Evolutionary conservation across 1,140 invertebrate species (phyloP).

Genomic region (Microplitis mediator): DNA sequence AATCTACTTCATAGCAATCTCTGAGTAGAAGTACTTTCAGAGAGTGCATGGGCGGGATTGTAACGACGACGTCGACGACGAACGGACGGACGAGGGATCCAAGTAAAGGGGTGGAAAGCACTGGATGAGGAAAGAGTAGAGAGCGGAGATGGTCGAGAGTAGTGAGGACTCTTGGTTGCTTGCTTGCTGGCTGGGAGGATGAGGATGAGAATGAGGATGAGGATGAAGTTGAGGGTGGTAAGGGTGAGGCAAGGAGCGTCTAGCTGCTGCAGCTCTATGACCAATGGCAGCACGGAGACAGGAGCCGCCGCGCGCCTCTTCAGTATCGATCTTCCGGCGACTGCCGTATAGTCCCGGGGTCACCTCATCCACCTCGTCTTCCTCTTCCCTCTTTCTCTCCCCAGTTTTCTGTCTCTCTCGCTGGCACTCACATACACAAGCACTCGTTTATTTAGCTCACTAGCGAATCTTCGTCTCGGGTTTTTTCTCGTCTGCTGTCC

Average conservation of each 20-base stretch:
- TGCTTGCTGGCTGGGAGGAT: background rate
- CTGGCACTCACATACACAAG: constrained; percentile 1
- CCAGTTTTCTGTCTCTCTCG: constrained; percentile 12
- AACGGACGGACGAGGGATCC: constrained; percentile 29
- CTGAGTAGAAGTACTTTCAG: background rate
- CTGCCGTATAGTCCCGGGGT: constrained; percentile 53
- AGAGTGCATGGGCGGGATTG: background rate
- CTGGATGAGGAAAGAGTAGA: background rate
- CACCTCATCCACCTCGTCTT: constrained; percentile 48
- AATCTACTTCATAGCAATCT: too few species aligned
- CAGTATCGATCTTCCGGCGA: constrained; percentile 54
- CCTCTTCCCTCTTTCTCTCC: constrained; percentile 25
- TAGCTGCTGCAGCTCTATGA: constrained; percentile 55
- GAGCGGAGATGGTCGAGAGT: constrained; percentile 18
- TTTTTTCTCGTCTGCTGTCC: constrained; percentile 33
- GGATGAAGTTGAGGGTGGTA: constrained; percentile 38
- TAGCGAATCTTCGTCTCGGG: constrained; percentile 47
- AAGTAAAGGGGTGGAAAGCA: constrained; percentile 17
- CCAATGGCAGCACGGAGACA: constrained; percentile 60
- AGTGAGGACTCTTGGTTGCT: constrained; percentile 37
- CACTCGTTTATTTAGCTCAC: background rate
- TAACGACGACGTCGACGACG: constrained; percentile 2
- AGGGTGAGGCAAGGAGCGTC: constrained; percentile 33
- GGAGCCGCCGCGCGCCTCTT: constrained; percentile 49
- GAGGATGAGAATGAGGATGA: constrained; percentile 2